Conservation (phyloP, 2,888 invertebrate species). For the Dastarcus helophoroides region DNA sequence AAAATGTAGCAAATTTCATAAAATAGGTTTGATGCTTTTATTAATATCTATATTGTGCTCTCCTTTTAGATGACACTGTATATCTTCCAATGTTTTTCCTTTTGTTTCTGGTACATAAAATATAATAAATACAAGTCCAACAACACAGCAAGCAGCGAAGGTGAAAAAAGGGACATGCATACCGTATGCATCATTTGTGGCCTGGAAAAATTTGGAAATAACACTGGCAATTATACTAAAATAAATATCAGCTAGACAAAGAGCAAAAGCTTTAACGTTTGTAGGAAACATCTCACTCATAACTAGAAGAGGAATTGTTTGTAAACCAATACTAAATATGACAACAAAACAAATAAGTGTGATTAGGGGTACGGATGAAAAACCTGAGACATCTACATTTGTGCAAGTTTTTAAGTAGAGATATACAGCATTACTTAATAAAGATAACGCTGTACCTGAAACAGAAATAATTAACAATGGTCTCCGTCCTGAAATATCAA, state of each 20-base stretch:
- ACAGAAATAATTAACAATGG: conserved; percentile 43
- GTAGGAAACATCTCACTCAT: conserved; percentile 45
- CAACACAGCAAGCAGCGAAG: conserved; percentile 33
- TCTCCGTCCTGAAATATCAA: conserved; percentile 45
- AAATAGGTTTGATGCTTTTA: too few species aligned
- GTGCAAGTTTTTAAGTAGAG: conserved; percentile 35
- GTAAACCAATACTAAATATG: conserved; percentile 41
- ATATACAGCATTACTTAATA: conserved; percentile 35
- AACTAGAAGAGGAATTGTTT: conserved; percentile 42
- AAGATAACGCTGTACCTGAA: conserved; percentile 33
- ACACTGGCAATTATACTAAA: conserved; percentile 39
- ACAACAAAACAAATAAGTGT: conserved; percentile 40
- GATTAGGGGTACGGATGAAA: conserved; percentile 36
- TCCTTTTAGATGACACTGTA: conserved; percentile 29
- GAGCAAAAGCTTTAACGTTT: conserved; percentile 44
- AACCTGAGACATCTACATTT: conserved; percentile 26
- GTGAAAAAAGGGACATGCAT: conserved; percentile 38
- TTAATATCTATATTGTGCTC: conserved; percentile 5
- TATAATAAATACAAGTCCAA: conserved; percentile 35
- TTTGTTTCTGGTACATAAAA: conserved; percentile 41
- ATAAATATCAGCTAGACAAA: conserved; percentile 43
- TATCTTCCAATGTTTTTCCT: conserved; percentile 41
- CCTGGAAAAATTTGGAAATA: conserved; percentile 39
- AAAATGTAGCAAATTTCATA: too few species aligned
- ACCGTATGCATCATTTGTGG: conserved; percentile 32